Percentiles rank a stretch among this genome's conserved stretches.
Conservation (phyloP, 2,888 invertebrate species). For the Latrodectus elegans region DNA sequence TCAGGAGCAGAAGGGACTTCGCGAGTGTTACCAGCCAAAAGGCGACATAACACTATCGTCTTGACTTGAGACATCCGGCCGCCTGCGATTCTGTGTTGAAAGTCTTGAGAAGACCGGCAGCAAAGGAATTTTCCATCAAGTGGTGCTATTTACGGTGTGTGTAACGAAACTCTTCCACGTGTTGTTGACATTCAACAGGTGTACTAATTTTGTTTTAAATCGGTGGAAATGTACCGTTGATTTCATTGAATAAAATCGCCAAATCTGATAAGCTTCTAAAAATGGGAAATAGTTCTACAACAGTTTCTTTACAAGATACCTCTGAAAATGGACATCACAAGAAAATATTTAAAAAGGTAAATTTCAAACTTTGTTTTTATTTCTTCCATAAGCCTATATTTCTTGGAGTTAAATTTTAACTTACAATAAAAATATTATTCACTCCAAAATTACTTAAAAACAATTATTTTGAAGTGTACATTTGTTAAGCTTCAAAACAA, state of each 20-base stretch:
- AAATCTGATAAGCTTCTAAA: not conserved
- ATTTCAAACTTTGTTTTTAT: not conserved
- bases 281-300: conserved; percentile 61
- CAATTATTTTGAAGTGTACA: too few relatives aligned
- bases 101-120: conserved; percentile 8
- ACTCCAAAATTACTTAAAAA: too few relatives aligned
- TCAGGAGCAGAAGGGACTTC: not conserved
- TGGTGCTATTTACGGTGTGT: conserved; percentile 8
- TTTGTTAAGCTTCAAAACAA: too few relatives aligned
- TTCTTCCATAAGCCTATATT: too few relatives aligned
- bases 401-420: too few relatives aligned
- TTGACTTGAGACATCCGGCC: conserved; percentile 42
- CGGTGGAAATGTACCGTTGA: not conserved
- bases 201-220: conserved; percentile 5
- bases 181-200: not conserved
- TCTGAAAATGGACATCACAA: conserved; percentile 64
- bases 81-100: conserved; percentile 12
- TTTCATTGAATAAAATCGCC: not conserved
- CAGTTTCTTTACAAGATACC: conserved; percentile 57
- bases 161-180: too few relatives aligned
- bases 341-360: conserved; percentile 56
- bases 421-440: too few relatives aligned
- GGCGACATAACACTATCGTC: conserved; percentile 17
- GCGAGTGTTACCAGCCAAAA: not conserved
- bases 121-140: not conserved